Percentiles rank a stretch among this genome's conserved stretches.
phyloP scores from a whole-genome alignment of 1,140 invertebrate genomes.

The Oryctes rhinoceros region DNA sequence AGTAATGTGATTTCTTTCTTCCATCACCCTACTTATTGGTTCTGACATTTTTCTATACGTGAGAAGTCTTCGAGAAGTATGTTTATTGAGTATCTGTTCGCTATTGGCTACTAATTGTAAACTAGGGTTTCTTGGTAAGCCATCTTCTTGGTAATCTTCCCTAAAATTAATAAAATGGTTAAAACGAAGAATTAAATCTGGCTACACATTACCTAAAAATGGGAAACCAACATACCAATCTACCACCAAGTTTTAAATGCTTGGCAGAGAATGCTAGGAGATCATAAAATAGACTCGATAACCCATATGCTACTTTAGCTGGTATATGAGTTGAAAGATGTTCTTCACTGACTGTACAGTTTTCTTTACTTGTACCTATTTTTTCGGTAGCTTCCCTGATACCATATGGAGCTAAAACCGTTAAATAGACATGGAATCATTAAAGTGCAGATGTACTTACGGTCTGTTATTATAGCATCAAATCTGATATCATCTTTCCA shows the following conservation, averaged over 20 bases:
- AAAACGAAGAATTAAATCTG: neutral
- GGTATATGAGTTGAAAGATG: slow-evolving; percentile 79
- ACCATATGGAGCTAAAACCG: slow-evolving; percentile 89
- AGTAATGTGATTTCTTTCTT: slow-evolving; percentile 48
- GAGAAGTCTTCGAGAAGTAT: slow-evolving; percentile 82
- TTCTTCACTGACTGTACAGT: slow-evolving; percentile 70
- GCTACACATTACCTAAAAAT: slow-evolving; percentile 71
- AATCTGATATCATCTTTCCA: slow-evolving; percentile 77
- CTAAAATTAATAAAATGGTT: slow-evolving; percentile 62
- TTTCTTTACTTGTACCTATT: slow-evolving; percentile 73
- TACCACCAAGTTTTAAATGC: slow-evolving; percentile 77
- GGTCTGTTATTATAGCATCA: slow-evolving; percentile 93
- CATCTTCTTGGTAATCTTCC: slow-evolving; percentile 76
- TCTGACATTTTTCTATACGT: slow-evolving; percentile 86
- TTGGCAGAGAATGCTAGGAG: slow-evolving; percentile 82
- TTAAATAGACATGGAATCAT: neutral
- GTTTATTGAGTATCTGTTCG: slow-evolving; percentile 83
- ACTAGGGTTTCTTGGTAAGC: slow-evolving; percentile 82
- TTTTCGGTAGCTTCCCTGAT: slow-evolving; percentile 90
- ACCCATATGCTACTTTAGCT: slow-evolving; percentile 85
- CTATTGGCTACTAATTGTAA: slow-evolving; percentile 81
- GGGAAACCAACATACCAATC: slow-evolving; percentile 93
- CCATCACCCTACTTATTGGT: slow-evolving; percentile 55
- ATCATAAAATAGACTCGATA: slow-evolving; percentile 84
- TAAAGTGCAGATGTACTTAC: slow-evolving; percentile 69